phyloP scores from a whole-genome alignment of 2,113 vertebrate species.

The Morone saxatilis region DNA sequence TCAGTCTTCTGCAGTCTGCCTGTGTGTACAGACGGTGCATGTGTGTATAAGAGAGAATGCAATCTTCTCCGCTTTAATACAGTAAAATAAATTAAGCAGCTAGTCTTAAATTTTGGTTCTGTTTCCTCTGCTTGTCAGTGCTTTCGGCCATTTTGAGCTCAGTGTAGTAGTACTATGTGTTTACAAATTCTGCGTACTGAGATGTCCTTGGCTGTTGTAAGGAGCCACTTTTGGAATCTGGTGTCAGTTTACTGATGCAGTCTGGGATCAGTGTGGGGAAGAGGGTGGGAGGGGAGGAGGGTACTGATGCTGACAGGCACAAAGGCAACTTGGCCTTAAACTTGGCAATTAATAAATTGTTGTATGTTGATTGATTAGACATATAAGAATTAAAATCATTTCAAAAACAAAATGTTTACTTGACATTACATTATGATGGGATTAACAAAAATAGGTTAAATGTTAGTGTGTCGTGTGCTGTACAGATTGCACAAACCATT shows the following conservation, averaged over 20 bases:
- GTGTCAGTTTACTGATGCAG: conserved; percentile 83
- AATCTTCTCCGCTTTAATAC: not conserved
- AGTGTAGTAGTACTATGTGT: conserved; percentile 72
- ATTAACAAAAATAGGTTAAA: not conserved
- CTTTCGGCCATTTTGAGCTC: conserved; percentile 54
- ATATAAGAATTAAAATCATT: conserved; percentile 10
- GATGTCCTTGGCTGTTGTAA: conserved; percentile 80
- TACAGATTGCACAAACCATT: not conserved
- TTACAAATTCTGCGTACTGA: conserved; percentile 72
- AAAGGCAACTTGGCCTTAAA: conserved; percentile 49
- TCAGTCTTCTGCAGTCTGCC: conserved; percentile 9
- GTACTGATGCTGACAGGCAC: conserved; percentile 56
- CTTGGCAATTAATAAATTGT: conserved; percentile 17
- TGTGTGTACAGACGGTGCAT: not conserved
- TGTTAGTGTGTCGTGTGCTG: not conserved
- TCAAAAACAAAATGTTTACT: not conserved
- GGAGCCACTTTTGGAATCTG: conserved; percentile 80
- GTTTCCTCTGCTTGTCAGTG: conserved; percentile 2
- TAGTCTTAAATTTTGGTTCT: not conserved
- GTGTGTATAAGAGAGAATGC: conserved; percentile 1
- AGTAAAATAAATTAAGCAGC: conserved; percentile 7
- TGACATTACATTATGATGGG: not conserved
- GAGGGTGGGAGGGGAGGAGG: conserved; percentile 7
- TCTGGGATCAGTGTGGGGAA: conserved; percentile 54
- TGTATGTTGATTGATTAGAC: not conserved